phyloP scores from a whole-genome alignment of 2,797 vertebrate species.

The Takifugu rubripes region DNA sequence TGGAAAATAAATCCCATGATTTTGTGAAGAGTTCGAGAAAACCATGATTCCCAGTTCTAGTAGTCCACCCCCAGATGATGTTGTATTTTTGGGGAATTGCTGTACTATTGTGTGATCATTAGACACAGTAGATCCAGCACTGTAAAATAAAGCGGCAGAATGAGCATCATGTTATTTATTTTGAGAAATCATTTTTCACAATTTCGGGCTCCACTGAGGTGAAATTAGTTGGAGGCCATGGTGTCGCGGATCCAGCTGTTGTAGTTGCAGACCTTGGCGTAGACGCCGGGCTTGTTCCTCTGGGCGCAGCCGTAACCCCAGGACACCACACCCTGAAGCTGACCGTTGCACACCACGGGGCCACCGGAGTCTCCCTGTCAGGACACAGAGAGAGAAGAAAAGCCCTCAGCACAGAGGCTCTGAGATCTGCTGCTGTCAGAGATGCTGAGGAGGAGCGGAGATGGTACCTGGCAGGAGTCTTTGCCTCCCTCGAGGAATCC shows the following conservation, averaged over 20 bases:
- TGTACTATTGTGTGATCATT: too few relatives aligned
- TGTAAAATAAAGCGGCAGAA: too few relatives aligned
- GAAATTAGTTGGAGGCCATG: conserved; percentile 18
- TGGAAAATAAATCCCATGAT: too few relatives aligned
- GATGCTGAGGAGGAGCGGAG: background rate
- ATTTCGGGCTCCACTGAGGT: too few relatives aligned
- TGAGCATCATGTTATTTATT: too few relatives aligned
- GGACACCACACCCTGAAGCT: conserved; percentile 79
- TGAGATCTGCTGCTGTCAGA: too few relatives aligned
- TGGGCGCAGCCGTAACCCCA: conserved; percentile 80
- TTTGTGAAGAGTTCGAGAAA: too few relatives aligned
- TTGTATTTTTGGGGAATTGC: too few relatives aligned
- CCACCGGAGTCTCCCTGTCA: conserved; percentile 78
- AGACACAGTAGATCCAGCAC: too few relatives aligned
- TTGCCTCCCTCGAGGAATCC: conserved; percentile 84
- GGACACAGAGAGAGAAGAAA: background rate
- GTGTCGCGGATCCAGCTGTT: conserved; percentile 24
- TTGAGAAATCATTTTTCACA: too few relatives aligned
- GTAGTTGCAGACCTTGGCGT: conserved; percentile 69
- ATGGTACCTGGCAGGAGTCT: conserved; percentile 84
- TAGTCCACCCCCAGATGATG: too few relatives aligned
- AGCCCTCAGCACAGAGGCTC: background rate
- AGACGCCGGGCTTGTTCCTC: conserved; percentile 75
- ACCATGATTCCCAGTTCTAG: too few relatives aligned
- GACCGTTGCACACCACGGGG: conserved; percentile 72